Conservation (phyloP, 2,113 vertebrate species). For the Ancistrus triradiatus region DNA sequence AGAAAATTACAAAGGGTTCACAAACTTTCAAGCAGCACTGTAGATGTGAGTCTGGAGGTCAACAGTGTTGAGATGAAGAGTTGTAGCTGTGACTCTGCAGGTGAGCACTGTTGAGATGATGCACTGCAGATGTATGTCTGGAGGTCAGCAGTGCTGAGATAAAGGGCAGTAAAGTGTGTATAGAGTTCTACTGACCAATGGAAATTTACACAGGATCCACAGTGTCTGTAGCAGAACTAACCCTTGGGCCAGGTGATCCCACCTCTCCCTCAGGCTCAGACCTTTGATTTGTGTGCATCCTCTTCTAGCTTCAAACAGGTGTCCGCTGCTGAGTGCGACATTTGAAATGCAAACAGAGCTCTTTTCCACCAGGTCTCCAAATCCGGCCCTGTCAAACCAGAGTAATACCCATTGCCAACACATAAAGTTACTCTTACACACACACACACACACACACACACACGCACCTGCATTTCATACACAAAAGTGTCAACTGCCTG, state of each 20-base stretch:
- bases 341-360: conserved; percentile 63
- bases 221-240: conserved; percentile 21
- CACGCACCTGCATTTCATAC: not conserved
- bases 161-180: too few species aligned
- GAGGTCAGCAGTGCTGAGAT: not conserved
- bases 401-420: conserved; percentile 37
- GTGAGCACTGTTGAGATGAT: not conserved
- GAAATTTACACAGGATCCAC: conserved; percentile 43
- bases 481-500: conserved; percentile 8
- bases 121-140: not conserved
- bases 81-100: too few species aligned
- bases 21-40: too few species aligned
- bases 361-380: conserved; percentile 55
- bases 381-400: conserved; percentile 52
- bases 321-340: conserved; percentile 52
- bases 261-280: conserved; percentile 51
- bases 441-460: conserved; percentile 12
- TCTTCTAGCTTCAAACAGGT: conserved; percentile 52
- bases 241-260: conserved; percentile 41
- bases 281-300: conserved; percentile 55
- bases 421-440: conserved; percentile 8
- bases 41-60: too few species aligned
- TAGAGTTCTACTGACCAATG: too few species aligned
- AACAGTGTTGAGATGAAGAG: too few species aligned
- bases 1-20: too few species aligned